Base-by-base conservation (phyloP, 2,888 invertebrate genomes). In the Chirona hameri region DNA sequence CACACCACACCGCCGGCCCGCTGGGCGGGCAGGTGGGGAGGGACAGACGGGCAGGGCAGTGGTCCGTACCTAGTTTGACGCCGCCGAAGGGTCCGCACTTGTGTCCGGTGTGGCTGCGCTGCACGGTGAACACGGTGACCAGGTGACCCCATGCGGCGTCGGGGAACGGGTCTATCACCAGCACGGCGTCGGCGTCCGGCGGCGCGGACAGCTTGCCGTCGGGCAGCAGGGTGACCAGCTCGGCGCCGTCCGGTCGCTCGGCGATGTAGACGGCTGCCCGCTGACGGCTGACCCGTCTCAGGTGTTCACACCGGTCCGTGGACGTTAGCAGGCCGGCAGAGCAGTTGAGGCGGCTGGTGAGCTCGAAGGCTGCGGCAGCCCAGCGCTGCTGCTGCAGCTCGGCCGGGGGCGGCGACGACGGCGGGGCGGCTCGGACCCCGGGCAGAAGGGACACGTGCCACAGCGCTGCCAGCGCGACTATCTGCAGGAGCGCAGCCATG, bases 71-170 rank as follows among this genome's bases (percentile, higher is more conserved):
- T 83, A 88, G 83, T 84, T 86, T 87, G 31, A 86, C 84, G 52
- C 89, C 89, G 4, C 87, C 87, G 57, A 84, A 85, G 31, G 85
- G 84, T 31, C 86, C 85, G 85, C 89, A 89, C 46, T 86, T 84
- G 21, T 84, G 81, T 76, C 86, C 86, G 27, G 86, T 85, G 48
- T 85, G 84, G 76, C 86, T 86, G 55, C 87, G 84, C 84, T 89
- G 89, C 76, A 90, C 86, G 86, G 88, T 88, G 86, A 90, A 89
- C 83, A 90, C 88, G 60, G 89, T 85, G 15, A 90, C 87, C 65
- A 89, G 87, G 86, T 90, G 90, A 21, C 90, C 90, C 85, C 90
- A 89, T 85, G 88, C 88, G n/a, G 89, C 88, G 10, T 85, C 84
- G 0, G 90, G 90, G 84, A 88, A 89, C 1, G 90, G 90, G 85